Base-by-base conservation (phyloP, 2,113 vertebrate species). In the Phocoena sinus region DNA sequence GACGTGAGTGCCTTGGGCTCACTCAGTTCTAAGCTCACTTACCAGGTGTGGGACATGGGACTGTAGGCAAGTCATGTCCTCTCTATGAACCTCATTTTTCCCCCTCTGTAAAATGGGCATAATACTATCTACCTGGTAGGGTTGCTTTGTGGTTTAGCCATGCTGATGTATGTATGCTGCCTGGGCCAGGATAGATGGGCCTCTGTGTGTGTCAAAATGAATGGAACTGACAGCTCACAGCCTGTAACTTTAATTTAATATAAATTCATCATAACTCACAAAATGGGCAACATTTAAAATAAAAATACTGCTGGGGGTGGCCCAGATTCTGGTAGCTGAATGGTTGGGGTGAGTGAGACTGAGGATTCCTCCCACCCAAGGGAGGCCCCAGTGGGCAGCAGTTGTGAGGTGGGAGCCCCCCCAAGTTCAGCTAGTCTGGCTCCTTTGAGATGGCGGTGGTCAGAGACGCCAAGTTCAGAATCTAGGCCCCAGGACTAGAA, bases 161-260 rank as follows among this genome's bases (percentile, higher is more conserved):
- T 31, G 38, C 8, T 85, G 38, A 63, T 20, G 41, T 6, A 50
- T 0, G 21, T 25, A 47, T 5, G 33, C 63, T 60, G 21, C n/a
- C 65, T 23, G 23, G 47, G 80, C 62, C 11, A 21, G 63, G 62
- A 68, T 3, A 50, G 20, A 18, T 3, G 12, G 6, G 60, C n/a
- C 26, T 58, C 41, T 62, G 26, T 71, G 44, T 65, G 53, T 62
- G 18, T 96, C 56, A 71, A 47, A 91, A 94, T 50, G 28, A 97
- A 94, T 11, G 50, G 8, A 71, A 80, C 65, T 47, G 92, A 96
- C 65, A 38, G 84, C 67, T 53, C 79, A 87, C 14, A 84, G 58
- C 80, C 92, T 91, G 68, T 96, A 94, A 96, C 94, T 96, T 98
- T 96, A 96, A 96, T 98, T 98, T 98, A 98, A 97, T 97, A 98